These are phyloP conservation scores for Cylloceria caligata DNA, from an alignment of 2,888 invertebrate species.

Conservation along the genomic window DNA sequence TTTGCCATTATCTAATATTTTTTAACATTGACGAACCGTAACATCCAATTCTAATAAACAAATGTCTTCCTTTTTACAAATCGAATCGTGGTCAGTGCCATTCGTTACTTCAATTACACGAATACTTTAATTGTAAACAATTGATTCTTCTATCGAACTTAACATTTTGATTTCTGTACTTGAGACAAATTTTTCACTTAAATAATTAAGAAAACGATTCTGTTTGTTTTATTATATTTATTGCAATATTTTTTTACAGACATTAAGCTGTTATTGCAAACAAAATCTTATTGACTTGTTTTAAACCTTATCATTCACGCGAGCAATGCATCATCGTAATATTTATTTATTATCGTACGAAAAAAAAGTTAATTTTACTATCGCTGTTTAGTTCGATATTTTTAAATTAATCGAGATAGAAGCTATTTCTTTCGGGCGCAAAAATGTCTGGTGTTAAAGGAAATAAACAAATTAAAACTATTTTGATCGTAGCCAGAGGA, in stretches of 20 bases:
- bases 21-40: neutral
- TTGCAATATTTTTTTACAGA: no score
- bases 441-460: neutral
- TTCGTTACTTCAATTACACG: neutral
- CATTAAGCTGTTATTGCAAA: no score
- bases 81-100: neutral
- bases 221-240: no score
- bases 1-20: conserved; percentile 48
- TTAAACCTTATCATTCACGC: no score
- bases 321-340: no score
- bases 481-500: conserved; percentile 71
- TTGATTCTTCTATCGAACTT: neutral
- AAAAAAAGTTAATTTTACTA: neutral
- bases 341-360: no score
- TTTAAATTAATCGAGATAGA: neutral
- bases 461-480: neutral
- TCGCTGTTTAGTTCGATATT: neutral
- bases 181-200: neutral
- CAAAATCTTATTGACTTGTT: no score
- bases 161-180: neutral
- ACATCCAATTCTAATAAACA: neutral
- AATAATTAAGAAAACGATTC: no score
- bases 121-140: neutral
- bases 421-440: neutral
- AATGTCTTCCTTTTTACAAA: neutral